Base-by-base conservation (phyloP, 2,797 vertebrate genomes). In the Acanthurus leucopareius region DNA sequence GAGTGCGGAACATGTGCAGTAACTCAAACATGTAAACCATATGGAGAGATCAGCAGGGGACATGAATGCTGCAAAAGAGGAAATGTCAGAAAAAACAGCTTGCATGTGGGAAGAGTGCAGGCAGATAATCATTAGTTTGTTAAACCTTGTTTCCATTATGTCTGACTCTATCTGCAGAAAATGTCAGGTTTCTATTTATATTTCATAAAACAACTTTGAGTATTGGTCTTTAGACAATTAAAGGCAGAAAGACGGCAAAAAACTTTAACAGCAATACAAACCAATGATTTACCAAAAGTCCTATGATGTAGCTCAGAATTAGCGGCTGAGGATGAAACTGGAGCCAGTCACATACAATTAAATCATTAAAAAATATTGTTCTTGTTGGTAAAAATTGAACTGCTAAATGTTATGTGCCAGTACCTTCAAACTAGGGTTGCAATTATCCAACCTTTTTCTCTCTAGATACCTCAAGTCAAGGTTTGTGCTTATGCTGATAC, bases 61-160 rank as follows among this genome's bases (percentile, higher is more conserved):
- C 52, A 32, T 13, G 53, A 48, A 60, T 48, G 65, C 40, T 70
- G 62, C 54, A 64, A 40, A 61, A 80, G 49, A 71, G 53, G 38
- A 84, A 79, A 73, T 73, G 76, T 82, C 51, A 79, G 65, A 35
- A 80, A 84, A 82, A 80, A 78, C 80, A 86, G 80, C 77, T 85
- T 85, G 69, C 11, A 54, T 70, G 72, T 76, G 73, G 82, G 75
- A 81, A 78, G 68, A 53, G 53, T 68, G 57, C 16, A 64, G 69
- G 71, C 40, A 85, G 57, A 71, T 52, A 40, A 65, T 61, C 52
- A 68, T 79, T 65, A 62, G 54, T 47, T 42, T 58, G 13, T 38
- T 49, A 20, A 73, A 76, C 61, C 52, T 77, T 78, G 54, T 65
- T n/a, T 75, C 63, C 42, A 25, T 28, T 20, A 49, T 17, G 19